Evolutionary conservation across 92 coral and sea anemone genomes (phyloP).

Genomic region (Umimayanthus chanpuru): DNA sequence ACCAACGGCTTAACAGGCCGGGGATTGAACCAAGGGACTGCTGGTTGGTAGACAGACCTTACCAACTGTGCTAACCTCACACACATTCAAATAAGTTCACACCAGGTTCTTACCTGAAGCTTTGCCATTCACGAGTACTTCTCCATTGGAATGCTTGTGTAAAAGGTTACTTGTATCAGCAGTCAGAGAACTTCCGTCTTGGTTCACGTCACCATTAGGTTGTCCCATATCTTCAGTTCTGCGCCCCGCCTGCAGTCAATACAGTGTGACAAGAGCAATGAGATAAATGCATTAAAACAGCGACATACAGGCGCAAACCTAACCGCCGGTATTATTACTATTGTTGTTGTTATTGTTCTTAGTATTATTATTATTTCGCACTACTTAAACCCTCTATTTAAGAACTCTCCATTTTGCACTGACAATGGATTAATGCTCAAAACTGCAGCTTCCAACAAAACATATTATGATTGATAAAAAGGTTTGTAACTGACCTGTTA

Average conservation of each 20-base stretch:
- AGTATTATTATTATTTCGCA: no score
- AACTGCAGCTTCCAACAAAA: no score
- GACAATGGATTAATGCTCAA: no score
- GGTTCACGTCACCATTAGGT: not conserved
- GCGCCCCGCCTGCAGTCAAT: conserved; percentile 25
- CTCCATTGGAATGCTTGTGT: not conserved
- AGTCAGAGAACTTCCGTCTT: not conserved
- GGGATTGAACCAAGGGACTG: no score
- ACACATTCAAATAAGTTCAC: not conserved
- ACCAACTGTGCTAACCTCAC: not conserved
- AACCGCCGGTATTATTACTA: no score
- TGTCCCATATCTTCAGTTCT: not conserved
- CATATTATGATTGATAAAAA: no score
- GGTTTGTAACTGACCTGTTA: no score
- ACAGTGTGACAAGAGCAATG: not conserved
- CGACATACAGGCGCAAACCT: not conserved
- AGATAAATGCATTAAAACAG: not conserved
- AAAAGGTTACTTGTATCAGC: not conserved
- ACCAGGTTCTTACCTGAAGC: not conserved
- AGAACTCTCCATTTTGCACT: no score
- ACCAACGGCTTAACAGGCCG: no score
- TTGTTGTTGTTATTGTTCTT: no score
- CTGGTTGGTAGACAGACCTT: no score
- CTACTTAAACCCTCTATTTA: no score
- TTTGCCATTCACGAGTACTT: not conserved